A percentile compares a stretch with the other conserved stretches of the same genome.
Evolutionary conservation across 1,140 invertebrate genomes (phyloP).

Genomic region (Dendroctonus valens): DNA sequence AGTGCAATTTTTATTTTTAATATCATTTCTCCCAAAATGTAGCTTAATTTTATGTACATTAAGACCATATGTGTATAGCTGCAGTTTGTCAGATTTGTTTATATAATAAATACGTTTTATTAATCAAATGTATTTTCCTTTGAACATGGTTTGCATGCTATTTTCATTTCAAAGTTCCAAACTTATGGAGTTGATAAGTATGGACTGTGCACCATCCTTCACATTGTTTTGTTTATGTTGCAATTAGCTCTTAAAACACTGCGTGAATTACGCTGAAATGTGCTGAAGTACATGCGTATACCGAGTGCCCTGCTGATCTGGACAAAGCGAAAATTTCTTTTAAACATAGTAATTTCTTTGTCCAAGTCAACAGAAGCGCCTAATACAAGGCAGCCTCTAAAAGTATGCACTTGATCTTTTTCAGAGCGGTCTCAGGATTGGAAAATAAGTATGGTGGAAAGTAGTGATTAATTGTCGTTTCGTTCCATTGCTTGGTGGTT

Average conservation of each 20-base stretch:
- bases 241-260: slow-evolving; percentile 2
- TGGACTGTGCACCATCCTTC: slow-evolving; percentile 24
- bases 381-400: too few relatives aligned
- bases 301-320: too few relatives aligned
- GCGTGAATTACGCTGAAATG: too few relatives aligned
- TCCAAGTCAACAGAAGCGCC: too few relatives aligned
- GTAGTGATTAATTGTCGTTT: slow-evolving; percentile 19
- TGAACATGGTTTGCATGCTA: slow-evolving; percentile 3
- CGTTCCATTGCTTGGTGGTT: slow-evolving; percentile 14
- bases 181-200: slow-evolving; percentile 35
- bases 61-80: slow-evolving; percentile 22
- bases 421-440: slow-evolving; percentile 16
- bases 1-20: slow-evolving; percentile 19
- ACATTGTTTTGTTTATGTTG: slow-evolving; percentile 16
- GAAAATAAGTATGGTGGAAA: slow-evolving; percentile 24
- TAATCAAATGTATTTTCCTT: slow-evolving; percentile 10
- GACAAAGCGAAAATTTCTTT: too few relatives aligned
- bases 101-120: slow-evolving; percentile 30
- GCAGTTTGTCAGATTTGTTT: slow-evolving; percentile 32
- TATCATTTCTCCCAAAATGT: neutral
- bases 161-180: neutral
- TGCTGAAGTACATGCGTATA: too few relatives aligned
- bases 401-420: slow-evolving; percentile 2
- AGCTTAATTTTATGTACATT: slow-evolving; percentile 7
- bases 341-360: too few relatives aligned